These are phyloP conservation scores for Cryptoleucopteryx plumbea DNA, from an alignment of 2,113 vertebrate species.

Conservation along the genomic window DNA sequence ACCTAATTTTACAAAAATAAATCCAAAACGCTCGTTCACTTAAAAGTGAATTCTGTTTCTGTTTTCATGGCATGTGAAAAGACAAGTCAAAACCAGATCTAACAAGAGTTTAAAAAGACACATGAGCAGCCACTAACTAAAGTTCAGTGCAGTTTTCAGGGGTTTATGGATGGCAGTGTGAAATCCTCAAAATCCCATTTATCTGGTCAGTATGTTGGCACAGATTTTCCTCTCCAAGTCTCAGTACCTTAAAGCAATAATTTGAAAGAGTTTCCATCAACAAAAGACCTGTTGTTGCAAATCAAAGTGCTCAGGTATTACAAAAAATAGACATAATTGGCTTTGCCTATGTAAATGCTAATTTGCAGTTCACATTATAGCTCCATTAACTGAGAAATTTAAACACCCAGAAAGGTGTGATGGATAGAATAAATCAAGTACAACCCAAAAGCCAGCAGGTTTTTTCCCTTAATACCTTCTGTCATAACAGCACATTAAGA, in stretches of 20 bases:
- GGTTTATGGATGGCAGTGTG: background rate
- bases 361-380: background rate
- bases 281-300: background rate
- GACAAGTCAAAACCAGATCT: background rate
- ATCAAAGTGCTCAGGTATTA: background rate
- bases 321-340: background rate
- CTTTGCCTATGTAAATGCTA: background rate
- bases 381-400: background rate
- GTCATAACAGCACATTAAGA: background rate
- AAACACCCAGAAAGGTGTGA: background rate
- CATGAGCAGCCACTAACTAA: background rate
- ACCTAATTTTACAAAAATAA: conserved; percentile 28
- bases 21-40: background rate
- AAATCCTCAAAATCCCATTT: background rate
- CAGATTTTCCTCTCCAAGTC: background rate
- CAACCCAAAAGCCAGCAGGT: background rate
- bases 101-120: background rate
- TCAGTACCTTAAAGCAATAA: background rate
- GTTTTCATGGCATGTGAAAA: background rate
- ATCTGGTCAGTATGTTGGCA: background rate
- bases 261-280: background rate
- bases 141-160: conserved; percentile 15
- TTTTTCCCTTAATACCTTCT: conserved; percentile 1
- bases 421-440: conserved; percentile 18
- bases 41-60: background rate